Evolutionary conservation across 2,888 invertebrate genomes (phyloP), one percentile per base, ranked within the genome.

Genomic region (Leptinotarsa haldemani): DNA sequence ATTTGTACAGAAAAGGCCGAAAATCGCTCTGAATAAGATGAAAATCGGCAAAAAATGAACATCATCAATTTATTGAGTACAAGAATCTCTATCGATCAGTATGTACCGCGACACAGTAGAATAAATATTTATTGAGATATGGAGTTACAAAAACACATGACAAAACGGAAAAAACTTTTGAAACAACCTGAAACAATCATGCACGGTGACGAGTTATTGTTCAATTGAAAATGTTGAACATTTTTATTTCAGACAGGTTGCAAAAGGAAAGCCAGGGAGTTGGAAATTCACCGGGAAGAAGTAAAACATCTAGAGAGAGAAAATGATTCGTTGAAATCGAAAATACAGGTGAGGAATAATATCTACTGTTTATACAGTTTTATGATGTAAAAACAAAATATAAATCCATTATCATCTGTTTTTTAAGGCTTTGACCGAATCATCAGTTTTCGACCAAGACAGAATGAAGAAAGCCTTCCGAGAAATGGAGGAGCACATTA

Each of bases 241-340:
- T 58, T 61, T 71, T 69, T 75, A 77, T 77, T 83, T 69, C 78
- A 89, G 89, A 77, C 82, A 9, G 80, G 79, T 48, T 79, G 89
- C 30, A 88, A 88, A 79, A 85, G 88, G 74, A 79, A 87, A 56
- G 88, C 89, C 81, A 86, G 88, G 47, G 92, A 93, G 84, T 87
- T 90, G 56, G 91, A 92, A 80, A 79, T 88, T 7, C 88, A 90
- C 3, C 88, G 88, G 77, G 87, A 87, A 0, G 92, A 92, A 78
- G 84, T 91, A 13, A 88, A 89, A 73, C 88, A 91, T 50, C 81
- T 92, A n/a, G 90, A 90, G 76, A 89, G 90, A 80, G 93, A 93
- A 84, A 88, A 91, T 53, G 89, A 91, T 80, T 87, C 89, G 0
- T 82, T 93, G 13, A 88, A 90, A 46, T 89, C 91, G 76, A 89